These are phyloP conservation scores for Drosophila limbata DNA, from an alignment of 2,888 invertebrate genomes.

Conservation along the genomic window DNA sequence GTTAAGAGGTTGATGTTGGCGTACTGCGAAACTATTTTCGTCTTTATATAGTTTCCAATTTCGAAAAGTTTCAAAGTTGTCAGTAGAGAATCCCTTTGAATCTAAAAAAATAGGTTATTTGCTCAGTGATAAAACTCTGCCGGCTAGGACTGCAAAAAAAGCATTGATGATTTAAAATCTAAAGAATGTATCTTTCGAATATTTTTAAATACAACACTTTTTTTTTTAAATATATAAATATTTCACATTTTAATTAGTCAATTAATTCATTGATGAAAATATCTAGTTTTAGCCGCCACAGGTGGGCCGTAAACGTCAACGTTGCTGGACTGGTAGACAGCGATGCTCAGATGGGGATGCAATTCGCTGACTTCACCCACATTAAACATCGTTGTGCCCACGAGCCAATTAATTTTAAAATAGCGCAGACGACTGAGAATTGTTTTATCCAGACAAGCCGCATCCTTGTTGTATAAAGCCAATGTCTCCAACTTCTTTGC, in stretches of 20 bases:
- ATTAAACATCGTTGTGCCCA: conserved; percentile 35
- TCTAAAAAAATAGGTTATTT: too few species aligned
- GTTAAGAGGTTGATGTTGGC: too few species aligned
- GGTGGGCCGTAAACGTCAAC: conserved; percentile 41
- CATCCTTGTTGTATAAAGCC: conserved; percentile 40
- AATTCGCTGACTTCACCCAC: conserved; percentile 13
- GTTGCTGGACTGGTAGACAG: conserved; percentile 32
- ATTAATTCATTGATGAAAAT: conserved; percentile 16
- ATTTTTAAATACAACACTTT: too few species aligned
- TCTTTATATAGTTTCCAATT: too few species aligned
- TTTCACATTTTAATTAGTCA: not conserved
- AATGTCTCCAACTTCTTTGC: conserved; percentile 42
- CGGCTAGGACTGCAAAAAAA: too few species aligned
- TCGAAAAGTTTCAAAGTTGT: too few species aligned
- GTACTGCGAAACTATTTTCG: too few species aligned
- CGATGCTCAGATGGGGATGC: conserved; percentile 42
- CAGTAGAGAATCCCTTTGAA: too few species aligned
- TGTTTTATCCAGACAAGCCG: conserved; percentile 22
- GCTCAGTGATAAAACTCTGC: too few species aligned
- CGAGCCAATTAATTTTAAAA: conserved; percentile 47
- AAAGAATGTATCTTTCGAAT: too few species aligned
- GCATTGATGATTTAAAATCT: too few species aligned
- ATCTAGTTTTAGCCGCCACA: not conserved
- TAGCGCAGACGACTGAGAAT: conserved; percentile 26
- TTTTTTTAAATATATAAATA: too few species aligned